Base-by-base conservation (phyloP, 2,888 invertebrate species). In the Synergus laeviventris region DNA sequence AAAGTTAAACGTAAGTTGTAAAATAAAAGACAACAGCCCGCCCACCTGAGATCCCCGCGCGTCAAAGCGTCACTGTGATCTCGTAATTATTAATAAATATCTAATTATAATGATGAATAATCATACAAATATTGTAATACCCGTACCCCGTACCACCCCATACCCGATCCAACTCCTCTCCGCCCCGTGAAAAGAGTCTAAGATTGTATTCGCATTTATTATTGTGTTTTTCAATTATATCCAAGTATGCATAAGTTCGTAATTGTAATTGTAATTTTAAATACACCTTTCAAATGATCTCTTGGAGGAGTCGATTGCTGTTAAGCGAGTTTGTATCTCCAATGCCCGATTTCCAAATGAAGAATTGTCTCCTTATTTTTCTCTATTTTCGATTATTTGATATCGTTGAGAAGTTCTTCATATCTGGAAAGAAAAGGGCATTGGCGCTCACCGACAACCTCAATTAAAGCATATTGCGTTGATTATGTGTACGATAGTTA, bases 41-140 rank as follows among this genome's bases (percentile, higher is more conserved):
- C 88, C 87, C 89, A 83, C 86, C 89, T 86, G 88, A 90, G 90
- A 90, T 91, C 89, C 91, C 90, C 90, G 90, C 90, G 88, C 90
- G 90, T 91, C 91, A 91, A 91, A 91, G 91, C 91, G 90, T 90
- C 89, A 90, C 91, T 91, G 91, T 91, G 91, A 91, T 91, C 90
- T 90, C 91, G 89, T 91, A 90, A 90, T 88, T 88, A 89, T 87
- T 90, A 88, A 90, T 89, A 87, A 89, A 89, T 89, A 90, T 90
- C 87, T 87, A 88, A 89, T 87, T 89, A 89, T 89, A 85, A 85
- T 89, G 87, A 86, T 80, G 81, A 87, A 86, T 90, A 90, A 90
- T 88, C 89, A 84, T 86, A 89, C 87, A 81, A 86, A 90, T 89
- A 90, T 88, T 89, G 87, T 89, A 89, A 87, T 84, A 84, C 86